Conservation (phyloP, 2,888 invertebrate genomes). For the Melanophora roralis region DNA sequence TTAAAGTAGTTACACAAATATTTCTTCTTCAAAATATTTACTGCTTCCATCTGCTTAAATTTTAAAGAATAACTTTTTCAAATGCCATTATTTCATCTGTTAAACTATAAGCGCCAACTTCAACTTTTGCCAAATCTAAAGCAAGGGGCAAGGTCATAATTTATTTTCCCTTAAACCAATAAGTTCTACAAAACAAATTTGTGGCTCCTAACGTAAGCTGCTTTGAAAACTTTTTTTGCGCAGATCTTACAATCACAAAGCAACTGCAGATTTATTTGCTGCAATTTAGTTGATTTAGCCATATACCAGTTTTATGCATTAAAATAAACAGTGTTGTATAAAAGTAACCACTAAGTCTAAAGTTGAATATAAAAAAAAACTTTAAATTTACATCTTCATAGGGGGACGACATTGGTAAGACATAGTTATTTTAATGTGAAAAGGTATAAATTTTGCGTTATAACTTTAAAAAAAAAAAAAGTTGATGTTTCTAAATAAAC, state of each 20-base stretch:
- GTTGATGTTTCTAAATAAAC: no score
- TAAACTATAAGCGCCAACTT: not conserved
- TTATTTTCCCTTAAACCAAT: not conserved
- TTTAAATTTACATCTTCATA: no score
- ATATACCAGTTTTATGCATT: not conserved
- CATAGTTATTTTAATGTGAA: no score
- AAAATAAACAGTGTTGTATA: no score
- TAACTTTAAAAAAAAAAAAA: no score
- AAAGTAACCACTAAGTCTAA: no score
- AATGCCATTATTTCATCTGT: not conserved
- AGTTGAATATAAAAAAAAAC: no score
- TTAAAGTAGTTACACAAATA: no score
- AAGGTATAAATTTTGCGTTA: no score
- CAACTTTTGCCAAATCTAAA: not conserved
- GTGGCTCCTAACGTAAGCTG: not conserved
- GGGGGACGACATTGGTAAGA: no score
- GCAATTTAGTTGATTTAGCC: not conserved
- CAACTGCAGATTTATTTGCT: not conserved
- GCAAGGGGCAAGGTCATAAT: not conserved
- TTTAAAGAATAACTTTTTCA: not conserved
- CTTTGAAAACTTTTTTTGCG: not conserved
- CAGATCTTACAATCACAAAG: not conserved
- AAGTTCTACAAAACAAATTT: not conserved
- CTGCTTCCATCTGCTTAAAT: no score
- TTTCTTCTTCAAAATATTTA: no score